Evolutionary conservation across 2,113 vertebrate genomes (phyloP).

Genomic region (Elanus axillaris): DNA sequence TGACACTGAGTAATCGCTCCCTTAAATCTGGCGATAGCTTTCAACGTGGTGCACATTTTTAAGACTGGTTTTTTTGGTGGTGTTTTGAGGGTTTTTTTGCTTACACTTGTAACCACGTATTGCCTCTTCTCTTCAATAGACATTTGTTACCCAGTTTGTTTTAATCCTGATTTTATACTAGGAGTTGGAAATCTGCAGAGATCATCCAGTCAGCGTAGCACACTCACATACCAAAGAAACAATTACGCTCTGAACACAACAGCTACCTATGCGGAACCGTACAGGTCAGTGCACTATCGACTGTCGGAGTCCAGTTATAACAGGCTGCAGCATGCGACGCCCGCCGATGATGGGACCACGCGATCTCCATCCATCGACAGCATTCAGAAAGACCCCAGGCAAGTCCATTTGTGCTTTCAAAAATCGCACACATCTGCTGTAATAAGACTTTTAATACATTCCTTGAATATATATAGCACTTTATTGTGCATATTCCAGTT

Average conservation of each 20-base stretch:
- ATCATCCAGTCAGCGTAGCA: slow-evolving; percentile 89
- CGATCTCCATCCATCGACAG: slow-evolving; percentile 95
- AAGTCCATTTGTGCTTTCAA: slow-evolving; percentile 10
- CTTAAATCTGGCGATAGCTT: background rate
- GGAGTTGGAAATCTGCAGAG: slow-evolving; percentile 91
- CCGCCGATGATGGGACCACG: slow-evolving; percentile 83
- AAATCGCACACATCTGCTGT: accelerated
- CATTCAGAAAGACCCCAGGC: slow-evolving; percentile 98
- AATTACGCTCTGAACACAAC: slow-evolving; percentile 83
- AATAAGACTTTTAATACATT: background rate
- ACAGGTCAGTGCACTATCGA: slow-evolving; percentile 81
- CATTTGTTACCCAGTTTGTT: background rate
- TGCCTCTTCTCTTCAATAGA: background rate
- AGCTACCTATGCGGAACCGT: slow-evolving; percentile 86
- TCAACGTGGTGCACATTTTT: accelerated
- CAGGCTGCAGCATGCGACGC: slow-evolving; percentile 70
- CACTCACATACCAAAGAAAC: slow-evolving; percentile 95
- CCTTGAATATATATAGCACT: background rate
- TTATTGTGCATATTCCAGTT: background rate
- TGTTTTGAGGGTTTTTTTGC: background rate
- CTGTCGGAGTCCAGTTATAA: slow-evolving; percentile 79
- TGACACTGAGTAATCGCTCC: background rate
- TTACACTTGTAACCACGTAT: background rate
- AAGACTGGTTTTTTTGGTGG: background rate
- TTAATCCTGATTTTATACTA: slow-evolving; percentile 59